Conservation (phyloP, 2,888 invertebrate species). For the Liposcelis brunnea region DNA sequence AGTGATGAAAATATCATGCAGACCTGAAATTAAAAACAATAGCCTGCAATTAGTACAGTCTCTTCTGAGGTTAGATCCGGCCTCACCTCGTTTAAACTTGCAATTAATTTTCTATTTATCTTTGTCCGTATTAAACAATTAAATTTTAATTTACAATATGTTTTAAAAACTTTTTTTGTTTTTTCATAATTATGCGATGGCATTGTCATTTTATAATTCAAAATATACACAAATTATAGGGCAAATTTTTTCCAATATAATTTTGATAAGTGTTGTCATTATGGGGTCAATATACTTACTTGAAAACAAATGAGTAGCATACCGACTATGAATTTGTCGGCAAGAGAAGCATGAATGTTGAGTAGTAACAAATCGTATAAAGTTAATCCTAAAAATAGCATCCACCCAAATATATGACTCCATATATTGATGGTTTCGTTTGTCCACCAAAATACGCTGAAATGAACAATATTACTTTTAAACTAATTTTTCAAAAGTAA, state of each 20-base stretch:
- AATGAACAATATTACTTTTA: too few relatives aligned
- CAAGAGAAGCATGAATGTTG: constrained; percentile 56
- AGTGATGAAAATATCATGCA: constrained; percentile 85
- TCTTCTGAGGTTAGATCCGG: too few relatives aligned
- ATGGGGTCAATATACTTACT: constrained; percentile 33
- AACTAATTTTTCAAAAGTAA: too few relatives aligned
- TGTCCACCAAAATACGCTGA: constrained; percentile 87
- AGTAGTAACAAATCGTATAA: constrained; percentile 67
- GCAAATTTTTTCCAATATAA: too few relatives aligned
- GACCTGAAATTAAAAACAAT: constrained; percentile 40
- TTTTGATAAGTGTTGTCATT: too few relatives aligned
- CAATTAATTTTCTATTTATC: too few relatives aligned
- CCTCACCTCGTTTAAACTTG: too few relatives aligned
- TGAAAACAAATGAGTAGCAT: constrained; percentile 72
- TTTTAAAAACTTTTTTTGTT: too few relatives aligned
- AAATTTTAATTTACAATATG: too few relatives aligned
- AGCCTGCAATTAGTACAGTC: background rate
- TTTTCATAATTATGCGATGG: too few relatives aligned
- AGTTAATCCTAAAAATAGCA: constrained; percentile 65
- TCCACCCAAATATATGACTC: constrained; percentile 82
- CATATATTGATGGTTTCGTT: constrained; percentile 96
- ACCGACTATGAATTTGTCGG: constrained; percentile 73
- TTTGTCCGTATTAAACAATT: too few relatives aligned
- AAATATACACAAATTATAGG: constrained; percentile 1
- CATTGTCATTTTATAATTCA: too few relatives aligned